Evolutionary conservation across 2,113 vertebrate genomes (phyloP), one percentile per base, ranked within the genome.

Genomic region (Ramphastos sulfuratus): DNA sequence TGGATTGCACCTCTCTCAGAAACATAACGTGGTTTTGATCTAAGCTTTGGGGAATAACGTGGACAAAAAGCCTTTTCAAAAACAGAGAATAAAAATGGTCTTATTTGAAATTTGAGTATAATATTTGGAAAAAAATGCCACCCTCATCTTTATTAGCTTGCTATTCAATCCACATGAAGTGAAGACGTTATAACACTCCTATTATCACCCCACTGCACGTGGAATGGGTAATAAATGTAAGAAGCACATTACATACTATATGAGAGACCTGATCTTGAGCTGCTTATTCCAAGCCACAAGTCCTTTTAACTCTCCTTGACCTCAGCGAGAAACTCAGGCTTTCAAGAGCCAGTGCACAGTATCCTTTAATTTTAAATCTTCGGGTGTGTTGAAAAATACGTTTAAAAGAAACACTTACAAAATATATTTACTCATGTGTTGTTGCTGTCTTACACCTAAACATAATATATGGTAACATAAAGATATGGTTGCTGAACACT

Each of bases 51-150:
- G 72, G 71, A 90, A 92, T 85, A 83, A 58, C 12, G 39, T 55
- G 63, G 76, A 83, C 82, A 96, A 92, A 92, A 96, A 93, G 39
- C 70, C 73, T 84, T 94, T 91, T 94, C 61, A 93, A 92, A 93
- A 86, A 75, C 66, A 76, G 76, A 83, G 82, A 88, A 93, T 93
- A 93, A 94, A 96, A 94, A 91, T 78, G 55, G 50, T 52, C 76
- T 90, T 85, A 93, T 90, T 93, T 91, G 80, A 94, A 95, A 96
- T 86, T 72, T 83, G 82, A 91, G 90, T 63, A 15, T 81, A 90
- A 93, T 56, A 83, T 82, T 73, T 90, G 87, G 94, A 94, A 94
- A 95, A 94, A 94, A 90, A 42, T 5, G 2, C 65, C 69, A 87
- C 60, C 76, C 42, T 92, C 87, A 92, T 91, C 82, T 83, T 91